Evolutionary conservation across 1,140 invertebrate species (phyloP), one percentile per base, ranked within the genome.

Genomic region (Euura saliciscinereae): DNA sequence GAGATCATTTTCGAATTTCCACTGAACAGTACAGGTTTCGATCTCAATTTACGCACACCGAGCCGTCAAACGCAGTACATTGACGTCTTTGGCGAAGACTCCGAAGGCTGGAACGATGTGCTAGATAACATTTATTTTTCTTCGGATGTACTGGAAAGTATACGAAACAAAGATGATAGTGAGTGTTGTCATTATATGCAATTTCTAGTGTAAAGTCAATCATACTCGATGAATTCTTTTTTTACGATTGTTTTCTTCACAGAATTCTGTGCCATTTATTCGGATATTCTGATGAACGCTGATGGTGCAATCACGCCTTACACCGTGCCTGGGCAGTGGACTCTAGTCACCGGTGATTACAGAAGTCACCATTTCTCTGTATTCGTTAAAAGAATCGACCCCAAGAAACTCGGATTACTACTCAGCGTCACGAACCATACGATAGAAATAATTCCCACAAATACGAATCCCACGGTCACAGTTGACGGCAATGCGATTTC

Each of bases 191-290:
- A 51, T 11, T 70, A 43, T 42, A 68, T 45, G 4, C 42, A 44
- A 51, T 66, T n/a, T 44, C 67, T 43, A 4, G 45, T 70, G 72
- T 44, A 68, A 70, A 75, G 76, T 71, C 65, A 69, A 11, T 74
- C 66, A 42, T 45, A 66, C 42, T 67, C 64, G 28, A 43, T 65
- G 64, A 28, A 28, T 28, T 28, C 68, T 28, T 28, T 28, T 28
- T 28, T 28, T 28, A 28, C 28, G 28, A 28, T 13, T 45, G 4
- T 28, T 69, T 6, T 44, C 11, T 69, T 71, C 45, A 13, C 66
- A 84, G 83, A 77, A 59, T 28, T 78, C 0, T 85, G 84, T 45
- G 78, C 82, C 2, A 2, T 80, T 6, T 78, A 81, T 45, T 76
- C 79, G 2, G 51, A 78, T 66, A 59, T 75, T 7, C 3, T 78